Evolutionary conservation across 2,113 vertebrate species (phyloP).

Genomic region (Dromaius novaehollandiae): DNA sequence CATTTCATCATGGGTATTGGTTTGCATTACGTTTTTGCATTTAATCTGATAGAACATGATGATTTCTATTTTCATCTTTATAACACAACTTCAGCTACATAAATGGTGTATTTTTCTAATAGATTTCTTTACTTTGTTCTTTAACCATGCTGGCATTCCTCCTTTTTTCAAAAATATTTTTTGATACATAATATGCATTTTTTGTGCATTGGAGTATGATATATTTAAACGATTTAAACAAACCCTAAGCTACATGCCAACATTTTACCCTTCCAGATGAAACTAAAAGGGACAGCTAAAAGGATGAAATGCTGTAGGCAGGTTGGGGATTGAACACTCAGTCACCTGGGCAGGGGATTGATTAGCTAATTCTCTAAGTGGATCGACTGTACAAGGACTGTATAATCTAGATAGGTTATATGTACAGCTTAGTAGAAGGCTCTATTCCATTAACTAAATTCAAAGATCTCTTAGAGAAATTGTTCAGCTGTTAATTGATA

Average conservation of each 20-base stretch:
- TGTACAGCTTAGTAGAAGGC: background rate
- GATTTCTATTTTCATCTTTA: background rate
- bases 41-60: background rate
- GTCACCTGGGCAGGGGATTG: background rate
- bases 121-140: background rate
- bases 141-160: background rate
- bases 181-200: background rate
- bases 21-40: background rate
- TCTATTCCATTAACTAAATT: background rate
- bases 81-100: background rate
- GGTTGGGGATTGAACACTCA: background rate
- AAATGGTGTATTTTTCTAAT: background rate
- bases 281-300: background rate
- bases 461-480: background rate
- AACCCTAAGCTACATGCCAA: background rate
- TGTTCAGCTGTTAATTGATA: background rate
- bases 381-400: background rate
- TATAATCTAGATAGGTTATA: background rate
- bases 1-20: background rate
- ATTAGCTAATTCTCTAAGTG: background rate
- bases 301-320: background rate
- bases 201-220: background rate
- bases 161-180: background rate
- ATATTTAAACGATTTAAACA: background rate
- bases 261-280: background rate